Conservation (phyloP, 2,113 vertebrate genomes). For the Heterotilapia buettikoferi region DNA sequence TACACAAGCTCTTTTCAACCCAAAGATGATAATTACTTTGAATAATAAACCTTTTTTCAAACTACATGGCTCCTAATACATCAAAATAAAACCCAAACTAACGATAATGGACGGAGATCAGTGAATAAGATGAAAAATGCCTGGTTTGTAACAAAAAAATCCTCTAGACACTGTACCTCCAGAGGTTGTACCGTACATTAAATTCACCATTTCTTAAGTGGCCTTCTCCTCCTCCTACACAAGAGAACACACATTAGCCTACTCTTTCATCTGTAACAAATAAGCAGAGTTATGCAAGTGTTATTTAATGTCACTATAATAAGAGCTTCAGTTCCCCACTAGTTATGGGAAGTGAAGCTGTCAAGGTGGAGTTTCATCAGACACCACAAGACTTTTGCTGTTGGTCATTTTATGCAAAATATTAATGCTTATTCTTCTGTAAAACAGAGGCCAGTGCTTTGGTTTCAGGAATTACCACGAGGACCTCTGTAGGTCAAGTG, state of each 20-base stretch:
- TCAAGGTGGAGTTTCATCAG: conserved; percentile 55
- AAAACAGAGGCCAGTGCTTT: conserved; percentile 19
- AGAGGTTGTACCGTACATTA: background rate
- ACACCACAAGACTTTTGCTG: background rate
- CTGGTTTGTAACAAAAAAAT: background rate
- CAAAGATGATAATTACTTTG: background rate
- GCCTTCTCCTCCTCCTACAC: background rate
- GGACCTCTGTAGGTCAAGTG: background rate
- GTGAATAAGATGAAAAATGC: background rate
- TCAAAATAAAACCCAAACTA: background rate
- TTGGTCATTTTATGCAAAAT: conserved; percentile 39
- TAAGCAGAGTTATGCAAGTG: conserved; percentile 58
- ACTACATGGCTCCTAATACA: background rate
- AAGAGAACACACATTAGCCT: conserved; percentile 21
- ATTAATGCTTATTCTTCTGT: conserved; percentile 20
- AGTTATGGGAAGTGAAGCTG: conserved; percentile 59
- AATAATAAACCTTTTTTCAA: background rate
- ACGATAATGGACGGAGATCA: background rate
- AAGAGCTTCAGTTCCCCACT: conserved; percentile 24
- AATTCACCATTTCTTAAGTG: background rate
- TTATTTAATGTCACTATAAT: conserved; percentile 65
- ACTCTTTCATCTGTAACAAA: conserved; percentile 52
- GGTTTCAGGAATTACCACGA: background rate
- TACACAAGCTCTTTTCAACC: background rate
- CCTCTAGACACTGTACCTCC: background rate